phyloP scores from a whole-genome alignment of 2,888 invertebrate genomes.

The Xylota sylvarum region DNA sequence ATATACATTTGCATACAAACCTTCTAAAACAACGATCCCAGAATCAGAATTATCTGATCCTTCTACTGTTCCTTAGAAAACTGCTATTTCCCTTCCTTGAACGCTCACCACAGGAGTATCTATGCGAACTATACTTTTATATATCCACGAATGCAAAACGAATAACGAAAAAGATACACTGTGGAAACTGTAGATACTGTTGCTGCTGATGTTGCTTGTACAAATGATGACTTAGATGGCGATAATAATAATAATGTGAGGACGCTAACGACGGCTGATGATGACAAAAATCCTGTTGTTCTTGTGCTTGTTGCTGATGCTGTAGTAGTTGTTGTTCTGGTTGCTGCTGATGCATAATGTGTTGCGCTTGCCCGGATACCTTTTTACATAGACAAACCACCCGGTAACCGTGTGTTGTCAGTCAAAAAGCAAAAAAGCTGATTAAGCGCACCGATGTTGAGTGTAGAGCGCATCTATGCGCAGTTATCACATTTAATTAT shows the following conservation, averaged over 20 bases:
- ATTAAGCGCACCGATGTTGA: conserved; percentile 26
- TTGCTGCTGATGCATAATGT: conserved; percentile 74
- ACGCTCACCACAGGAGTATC: conserved; percentile 66
- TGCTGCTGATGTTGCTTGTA: conserved; percentile 53
- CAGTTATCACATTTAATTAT: conserved; percentile 15
- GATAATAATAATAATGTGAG: conserved; percentile 69
- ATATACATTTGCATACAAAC: conserved; percentile 3
- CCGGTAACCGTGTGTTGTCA: conserved; percentile 56
- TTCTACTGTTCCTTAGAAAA: conserved; percentile 21
- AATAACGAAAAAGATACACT: conserved; percentile 38
- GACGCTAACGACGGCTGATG: conserved; percentile 71
- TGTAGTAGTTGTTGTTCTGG: conserved; percentile 20
- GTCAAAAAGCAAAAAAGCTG: conserved; percentile 31
- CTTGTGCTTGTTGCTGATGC: conserved; percentile 56
- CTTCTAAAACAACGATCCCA: conserved; percentile 37
- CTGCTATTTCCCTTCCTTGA: conserved; percentile 5
- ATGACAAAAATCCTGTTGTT: conserved; percentile 68
- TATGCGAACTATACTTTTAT: conserved; percentile 33
- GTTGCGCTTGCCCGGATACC: conserved; percentile 52
- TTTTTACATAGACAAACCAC: conserved; percentile 18
- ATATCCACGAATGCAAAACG: conserved; percentile 43
- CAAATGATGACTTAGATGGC: conserved; percentile 72
- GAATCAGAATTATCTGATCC: conserved; percentile 53
- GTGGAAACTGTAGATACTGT: conserved; percentile 34
- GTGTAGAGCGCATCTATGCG: conserved; percentile 30